Evolutionary conservation across 2,113 vertebrate genomes (phyloP).

Genomic region (Chlorodrepanis virens): DNA sequence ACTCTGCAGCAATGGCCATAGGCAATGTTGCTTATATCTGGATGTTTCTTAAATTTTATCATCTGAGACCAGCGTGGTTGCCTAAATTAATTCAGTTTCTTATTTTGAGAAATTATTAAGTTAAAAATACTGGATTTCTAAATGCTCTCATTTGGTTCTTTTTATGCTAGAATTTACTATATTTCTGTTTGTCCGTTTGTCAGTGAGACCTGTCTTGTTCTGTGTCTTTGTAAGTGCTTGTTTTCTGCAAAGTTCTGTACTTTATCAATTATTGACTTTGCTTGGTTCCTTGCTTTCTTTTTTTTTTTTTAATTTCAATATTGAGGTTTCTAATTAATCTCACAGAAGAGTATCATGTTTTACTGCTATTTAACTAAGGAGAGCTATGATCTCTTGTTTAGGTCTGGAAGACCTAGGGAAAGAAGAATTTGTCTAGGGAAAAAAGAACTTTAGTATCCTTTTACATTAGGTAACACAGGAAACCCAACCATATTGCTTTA

Average conservation of each 20-base stretch:
- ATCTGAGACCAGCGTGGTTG: background rate
- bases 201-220: background rate
- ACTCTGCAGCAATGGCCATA: background rate
- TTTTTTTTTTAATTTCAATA: background rate
- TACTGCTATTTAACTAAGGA: background rate
- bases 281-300: background rate
- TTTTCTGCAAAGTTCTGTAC: background rate
- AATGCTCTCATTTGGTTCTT: accelerated
- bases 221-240: background rate
- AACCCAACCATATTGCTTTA: background rate
- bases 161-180: background rate
- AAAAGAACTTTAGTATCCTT: background rate
- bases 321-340: background rate
- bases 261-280: background rate
- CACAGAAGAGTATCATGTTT: background rate
- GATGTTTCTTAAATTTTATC: background rate
- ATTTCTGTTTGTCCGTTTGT: background rate
- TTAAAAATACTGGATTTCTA: background rate
- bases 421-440: background rate
- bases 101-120: background rate
- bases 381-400: background rate
- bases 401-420: background rate
- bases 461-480: background rate
- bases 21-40: background rate
- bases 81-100: background rate